Evolutionary conservation across 1,140 invertebrate genomes (phyloP).

Genomic region (Hormaphis cornu): DNA sequence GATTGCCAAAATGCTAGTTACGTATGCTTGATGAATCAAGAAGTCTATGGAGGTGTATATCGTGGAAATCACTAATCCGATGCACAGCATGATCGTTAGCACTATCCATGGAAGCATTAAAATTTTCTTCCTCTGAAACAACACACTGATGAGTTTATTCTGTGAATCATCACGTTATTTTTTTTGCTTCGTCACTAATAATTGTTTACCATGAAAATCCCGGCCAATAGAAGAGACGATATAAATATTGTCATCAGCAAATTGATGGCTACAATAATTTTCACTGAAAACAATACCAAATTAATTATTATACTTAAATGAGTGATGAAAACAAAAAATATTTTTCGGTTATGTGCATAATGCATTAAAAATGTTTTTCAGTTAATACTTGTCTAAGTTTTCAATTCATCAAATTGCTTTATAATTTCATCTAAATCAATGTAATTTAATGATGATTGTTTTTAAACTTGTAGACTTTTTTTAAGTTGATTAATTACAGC

Average conservation of each 20-base stretch:
- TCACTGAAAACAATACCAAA: constrained; percentile 45
- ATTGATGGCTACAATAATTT: constrained; percentile 68
- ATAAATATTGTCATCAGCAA: constrained; percentile 72
- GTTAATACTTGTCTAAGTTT: too few relatives aligned
- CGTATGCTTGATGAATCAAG: constrained; percentile 51
- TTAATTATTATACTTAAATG: too few relatives aligned
- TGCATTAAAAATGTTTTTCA: too few relatives aligned
- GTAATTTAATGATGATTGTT: too few relatives aligned
- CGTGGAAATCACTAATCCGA: constrained; percentile 62
- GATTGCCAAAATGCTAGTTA: constrained; percentile 51
- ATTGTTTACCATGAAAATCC: constrained; percentile 40
- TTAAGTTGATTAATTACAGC: too few relatives aligned
- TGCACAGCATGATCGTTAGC: constrained; percentile 61
- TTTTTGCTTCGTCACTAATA: background rate
- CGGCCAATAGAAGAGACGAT: constrained; percentile 62
- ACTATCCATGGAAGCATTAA: constrained; percentile 74
- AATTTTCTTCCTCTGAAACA: constrained; percentile 58
- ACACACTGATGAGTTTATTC: background rate
- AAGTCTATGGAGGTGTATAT: constrained; percentile 63
- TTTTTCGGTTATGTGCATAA: too few relatives aligned
- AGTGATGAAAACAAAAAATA: too few relatives aligned
- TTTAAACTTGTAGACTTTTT: too few relatives aligned
- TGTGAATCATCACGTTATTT: background rate
- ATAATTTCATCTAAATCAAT: too few relatives aligned
- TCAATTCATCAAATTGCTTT: too few relatives aligned